Base-by-base conservation (phyloP, 2,113 vertebrate species). In the Anolis sagrei region DNA sequence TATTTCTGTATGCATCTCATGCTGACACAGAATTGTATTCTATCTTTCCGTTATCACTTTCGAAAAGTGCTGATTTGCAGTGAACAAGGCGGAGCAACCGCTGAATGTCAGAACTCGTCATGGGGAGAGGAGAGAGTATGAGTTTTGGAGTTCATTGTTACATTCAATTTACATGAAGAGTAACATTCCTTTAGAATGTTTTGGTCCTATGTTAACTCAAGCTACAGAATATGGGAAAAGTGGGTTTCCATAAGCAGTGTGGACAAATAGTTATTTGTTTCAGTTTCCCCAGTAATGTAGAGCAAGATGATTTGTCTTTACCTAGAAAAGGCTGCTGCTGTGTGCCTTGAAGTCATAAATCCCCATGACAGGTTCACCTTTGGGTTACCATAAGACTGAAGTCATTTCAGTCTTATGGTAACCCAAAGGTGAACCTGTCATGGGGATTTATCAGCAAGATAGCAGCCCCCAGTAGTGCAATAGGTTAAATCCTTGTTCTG, bases 11-110 rank as follows among this genome's bases (percentile, higher is more conserved):
- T 75, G 82, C 7, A 0, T 3, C 81, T 90, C 85, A 18, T 79
- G 61, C 91, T 92, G 87, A 90, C 69, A 88, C 3, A 86, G 82
- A 44, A 86, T 66, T 70, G 73, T n/a, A 68, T 79, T 94, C 7
- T 25, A 82, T 88, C 85, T 62, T 51, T 75, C 84, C 90, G 88
- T 80, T 0, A 89, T 73, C 66, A 84, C 87, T 90, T 82, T 89
- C 77, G 54, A 82, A 79, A 76, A 86, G 75, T 49, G 87, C 81
- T 92, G 91, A 93, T 91, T 89, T 92, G 93, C 89, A 89, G 78
- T 87, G 36, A 70, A 82, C 79, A 3, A 84, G 82, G 89, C 62
- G 73, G 81, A 83, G 68, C 81, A 87, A 88, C 87, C 86, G 66
- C 81, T 86, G 88, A 92, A 82, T 61, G 19, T 89, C 75, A 85